Evolutionary conservation across 92 coral and sea anemone species (phyloP), one percentile per base, ranked within the genome.

Genomic region (Epizoanthus rinbou): DNA sequence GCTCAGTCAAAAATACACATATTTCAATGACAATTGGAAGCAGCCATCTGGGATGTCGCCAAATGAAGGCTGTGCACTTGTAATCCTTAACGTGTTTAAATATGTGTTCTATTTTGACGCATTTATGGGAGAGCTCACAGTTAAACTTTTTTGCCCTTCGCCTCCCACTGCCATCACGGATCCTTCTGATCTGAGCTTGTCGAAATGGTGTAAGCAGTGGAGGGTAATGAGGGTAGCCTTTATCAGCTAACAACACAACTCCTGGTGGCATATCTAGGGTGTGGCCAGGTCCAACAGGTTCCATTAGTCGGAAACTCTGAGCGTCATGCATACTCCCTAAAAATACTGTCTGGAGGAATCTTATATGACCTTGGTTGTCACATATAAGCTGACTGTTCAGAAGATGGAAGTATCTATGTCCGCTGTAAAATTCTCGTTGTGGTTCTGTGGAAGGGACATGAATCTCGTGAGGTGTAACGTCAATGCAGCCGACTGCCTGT

Each of bases 151-250:
- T 56, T 17, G 85, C 85, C 47, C 85, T 39, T 14, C 81, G 6
- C 28, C 81, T 65, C n/a, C n/a, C n/a, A n/a, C n/a, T n/a, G n/a
- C n/a, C n/a, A 33, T 80, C 75, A 56, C 85, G 35, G 56, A 39
- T 56, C 64, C 65, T 80, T 21, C 24, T 76, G 65, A 85, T 66
- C 71, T 85, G 88, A 17, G 15, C 22, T 37, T 65, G 68, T 41
- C 88, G 57, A 9, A 85, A 66, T 33, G 88, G 82, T 85, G 88
- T 85, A 31, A 84, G 39, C 15, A 64, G 63, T 33, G 87, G 19
- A 18, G 75, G 45, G 18, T 75, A 66, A 65, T 75, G 82, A 28
- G 87, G 82, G 53, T 84, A 84, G 31, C 50, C 70, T 43, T 70
- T 53, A 58, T 53, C 65, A 52, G 79, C 79, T 68, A 52, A 57